Evolutionary conservation across 2,888 invertebrate species (phyloP), one percentile per base, ranked within the genome.

Genomic region (Vanessa cardui): DNA sequence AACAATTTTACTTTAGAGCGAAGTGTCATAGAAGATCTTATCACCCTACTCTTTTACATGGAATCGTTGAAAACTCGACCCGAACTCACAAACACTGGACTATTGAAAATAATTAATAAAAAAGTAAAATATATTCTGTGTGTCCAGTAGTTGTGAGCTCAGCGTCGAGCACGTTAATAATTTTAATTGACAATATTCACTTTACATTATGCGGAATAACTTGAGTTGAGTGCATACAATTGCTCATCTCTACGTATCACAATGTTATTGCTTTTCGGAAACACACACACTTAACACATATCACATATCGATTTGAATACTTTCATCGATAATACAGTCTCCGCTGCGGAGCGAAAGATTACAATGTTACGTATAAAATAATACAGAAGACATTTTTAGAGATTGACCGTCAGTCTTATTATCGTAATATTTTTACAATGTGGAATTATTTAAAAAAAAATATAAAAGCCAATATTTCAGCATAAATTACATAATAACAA

Each of bases 181-280:
- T 77, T 82, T 83, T 90, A 91, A 91, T 91, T 91, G 92, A 91
- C 91, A 87, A 84, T 83, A 84, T 85, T 80, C 76, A 83, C 82
- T 84, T 80, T 82, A 84, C 77, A 82, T 82, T 79, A 84, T 80
- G 79, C 78, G 81, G 83, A 60, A 46, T 33, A 80, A 79, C 76
- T 79, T 78, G 79, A 78, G 80, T 78, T 80, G 84, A 75, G 76
- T 81, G 81, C 83, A 82, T 83, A 85, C 81, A 84, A 82, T 81
- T 83, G 82, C 74, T 74, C 84, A 82, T 78, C 81, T 83, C 82
- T 84, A 85, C 82, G 81, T 91, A 91, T 91, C 91, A 91, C 91
- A 91, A 87, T 80, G 82, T 87, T 92, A 92, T 92, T 92, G 92
- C 92, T 92, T 90, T 87, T 85, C 84, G 83, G 87, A 88, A 84